phyloP scores from a whole-genome alignment of 1,140 invertebrate species.

The Acyrthosiphon pisum region DNA sequence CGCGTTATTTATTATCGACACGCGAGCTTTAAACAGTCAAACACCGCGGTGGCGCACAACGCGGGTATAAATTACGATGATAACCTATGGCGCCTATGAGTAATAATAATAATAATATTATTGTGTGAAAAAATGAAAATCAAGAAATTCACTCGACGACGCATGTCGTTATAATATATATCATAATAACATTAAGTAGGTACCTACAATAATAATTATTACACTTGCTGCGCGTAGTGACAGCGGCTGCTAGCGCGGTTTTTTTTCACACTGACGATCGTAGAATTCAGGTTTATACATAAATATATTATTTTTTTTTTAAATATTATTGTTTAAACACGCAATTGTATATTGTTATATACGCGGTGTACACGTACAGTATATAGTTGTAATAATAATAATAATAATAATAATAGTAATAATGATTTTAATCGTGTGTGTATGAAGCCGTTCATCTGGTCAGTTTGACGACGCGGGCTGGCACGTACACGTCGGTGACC shows the following conservation, averaged over 20 bases:
- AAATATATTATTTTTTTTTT: not conserved
- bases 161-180: not conserved
- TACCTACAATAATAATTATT: not conserved
- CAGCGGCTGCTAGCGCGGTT: not conserved
- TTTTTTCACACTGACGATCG: not conserved
- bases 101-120: not conserved
- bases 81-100: not conserved
- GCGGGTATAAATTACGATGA: not conserved
- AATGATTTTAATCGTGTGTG: not conserved
- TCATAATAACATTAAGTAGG: not conserved
- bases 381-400: not conserved
- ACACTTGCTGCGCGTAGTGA: not conserved
- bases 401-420: not conserved
- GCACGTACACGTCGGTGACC: slow-evolving; percentile 32
- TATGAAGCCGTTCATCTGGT: not conserved
- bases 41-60: not conserved
- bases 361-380: not conserved
- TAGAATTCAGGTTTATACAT: not conserved
- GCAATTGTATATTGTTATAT: no score
- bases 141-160: not conserved
- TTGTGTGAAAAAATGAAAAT: not conserved
- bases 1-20: not conserved
- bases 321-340: not conserved
- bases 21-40: not conserved
- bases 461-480: not conserved